Conservation (phyloP, 1,140 invertebrate genomes). For the Meloidogyne hapla region DNA sequence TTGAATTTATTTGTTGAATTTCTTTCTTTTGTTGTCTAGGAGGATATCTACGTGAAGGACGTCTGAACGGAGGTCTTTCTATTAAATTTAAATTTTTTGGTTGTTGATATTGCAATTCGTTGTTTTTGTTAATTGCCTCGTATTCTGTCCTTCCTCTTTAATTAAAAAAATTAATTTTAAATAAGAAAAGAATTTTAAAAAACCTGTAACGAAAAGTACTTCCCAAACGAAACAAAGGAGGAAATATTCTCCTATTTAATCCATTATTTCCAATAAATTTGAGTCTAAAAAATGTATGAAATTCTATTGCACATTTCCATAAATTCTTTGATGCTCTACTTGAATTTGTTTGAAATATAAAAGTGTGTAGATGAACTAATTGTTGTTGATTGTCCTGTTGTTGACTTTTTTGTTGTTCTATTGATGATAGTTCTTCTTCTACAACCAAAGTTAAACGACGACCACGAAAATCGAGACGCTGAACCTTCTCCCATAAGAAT, state of each 20-base stretch:
- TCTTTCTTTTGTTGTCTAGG: conserved; percentile 70
- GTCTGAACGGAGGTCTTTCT: conserved; percentile 75
- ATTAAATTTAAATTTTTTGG: conserved; percentile 22
- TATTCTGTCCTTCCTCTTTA: conserved; percentile 62
- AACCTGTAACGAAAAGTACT: conserved; percentile 60
- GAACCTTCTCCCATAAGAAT: conserved; percentile 81
- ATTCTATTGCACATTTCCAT: conserved; percentile 96
- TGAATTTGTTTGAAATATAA: conserved; percentile 76
- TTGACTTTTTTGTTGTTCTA: conserved; percentile 33
- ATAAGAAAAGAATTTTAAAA: not conserved
- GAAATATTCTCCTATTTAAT: conserved; percentile 35
- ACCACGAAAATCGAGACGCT: conserved; percentile 58
- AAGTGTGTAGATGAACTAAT: conserved; percentile 61
- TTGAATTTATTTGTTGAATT: not conserved
- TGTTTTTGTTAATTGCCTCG: conserved; percentile 53
- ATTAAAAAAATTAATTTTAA: not conserved
- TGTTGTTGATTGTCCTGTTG: conserved; percentile 40
- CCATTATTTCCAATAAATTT: conserved; percentile 42
- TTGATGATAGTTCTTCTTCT: conserved; percentile 58
- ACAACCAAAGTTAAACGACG: conserved; percentile 62
- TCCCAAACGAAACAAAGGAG: conserved; percentile 58
- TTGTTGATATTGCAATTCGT: conserved; percentile 24
- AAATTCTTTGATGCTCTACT: conserved; percentile 96
- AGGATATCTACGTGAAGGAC: conserved; percentile 91
- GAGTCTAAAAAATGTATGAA: conserved; percentile 93